Evolutionary conservation across 2,113 vertebrate genomes (phyloP).

Genomic region (Platysteira castanea): DNA sequence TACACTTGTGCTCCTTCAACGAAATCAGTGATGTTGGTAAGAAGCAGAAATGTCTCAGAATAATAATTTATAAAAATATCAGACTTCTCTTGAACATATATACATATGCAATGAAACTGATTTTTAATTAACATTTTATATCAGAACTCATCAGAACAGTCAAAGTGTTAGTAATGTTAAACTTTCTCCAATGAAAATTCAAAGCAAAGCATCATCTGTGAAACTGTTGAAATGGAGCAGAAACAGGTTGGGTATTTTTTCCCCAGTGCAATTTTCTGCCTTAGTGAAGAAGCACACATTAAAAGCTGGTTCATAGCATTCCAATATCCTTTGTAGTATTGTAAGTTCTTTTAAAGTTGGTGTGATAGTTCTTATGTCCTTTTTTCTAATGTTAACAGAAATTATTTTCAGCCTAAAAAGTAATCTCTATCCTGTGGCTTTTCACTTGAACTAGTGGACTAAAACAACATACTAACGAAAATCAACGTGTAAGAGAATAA

Average conservation of each 20-base stretch:
- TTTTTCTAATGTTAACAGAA: background rate
- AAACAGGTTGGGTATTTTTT: conserved; percentile 22
- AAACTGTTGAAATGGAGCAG: conserved; percentile 36
- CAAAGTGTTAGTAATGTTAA: background rate
- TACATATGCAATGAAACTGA: background rate
- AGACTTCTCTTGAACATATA: background rate
- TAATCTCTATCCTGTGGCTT: background rate
- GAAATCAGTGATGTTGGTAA: background rate
- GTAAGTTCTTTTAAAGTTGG: conserved; percentile 36
- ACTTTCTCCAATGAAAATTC: conserved; percentile 10
- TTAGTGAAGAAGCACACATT: conserved; percentile 35
- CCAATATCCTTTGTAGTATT: conserved; percentile 4
- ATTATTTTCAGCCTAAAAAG: conserved; percentile 18
- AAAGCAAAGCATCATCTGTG: conserved; percentile 26
- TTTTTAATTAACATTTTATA: background rate
- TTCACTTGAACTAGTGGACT: background rate
- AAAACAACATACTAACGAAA: background rate
- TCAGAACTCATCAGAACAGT: background rate
- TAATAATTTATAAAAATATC: background rate
- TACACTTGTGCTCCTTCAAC: background rate
- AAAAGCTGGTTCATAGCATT: conserved; percentile 27
- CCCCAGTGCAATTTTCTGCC: conserved; percentile 59
- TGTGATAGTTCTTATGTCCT: background rate
- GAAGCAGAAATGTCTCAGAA: background rate
- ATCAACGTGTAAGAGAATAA: background rate